Percentiles rank a stretch among this genome's conserved stretches.
Evolutionary conservation across 1,140 invertebrate genomes (phyloP).

Genomic region (Drosophila setifemur): DNA sequence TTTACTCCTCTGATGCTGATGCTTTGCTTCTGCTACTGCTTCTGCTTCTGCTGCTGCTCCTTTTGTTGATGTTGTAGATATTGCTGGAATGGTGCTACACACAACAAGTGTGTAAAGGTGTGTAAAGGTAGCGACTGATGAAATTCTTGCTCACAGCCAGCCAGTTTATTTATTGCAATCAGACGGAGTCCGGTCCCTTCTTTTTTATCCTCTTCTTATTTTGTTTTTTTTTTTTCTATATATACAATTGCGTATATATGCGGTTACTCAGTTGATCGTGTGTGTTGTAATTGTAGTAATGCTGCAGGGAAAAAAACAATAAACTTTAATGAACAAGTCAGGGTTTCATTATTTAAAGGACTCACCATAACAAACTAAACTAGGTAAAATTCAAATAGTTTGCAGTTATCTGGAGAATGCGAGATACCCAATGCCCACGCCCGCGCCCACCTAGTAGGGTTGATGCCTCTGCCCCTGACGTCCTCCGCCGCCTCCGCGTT

Average conservation of each 20-base stretch:
- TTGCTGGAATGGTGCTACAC: constrained; percentile 71
- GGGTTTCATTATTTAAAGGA: background rate
- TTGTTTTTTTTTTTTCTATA: constrained; percentile 32
- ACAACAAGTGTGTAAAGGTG: constrained; percentile 59
- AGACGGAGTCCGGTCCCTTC: constrained; percentile 27
- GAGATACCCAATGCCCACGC: constrained; percentile 33
- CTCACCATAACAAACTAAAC: constrained; percentile 82
- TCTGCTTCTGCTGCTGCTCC: constrained; percentile 20
- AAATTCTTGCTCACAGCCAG: constrained; percentile 26
- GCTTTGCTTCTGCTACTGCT: no score
- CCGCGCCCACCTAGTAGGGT: constrained; percentile 71
- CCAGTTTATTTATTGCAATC: constrained; percentile 52
- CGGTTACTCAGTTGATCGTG: constrained; percentile 16
- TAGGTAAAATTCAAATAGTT: constrained; percentile 81
- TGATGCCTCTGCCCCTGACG: constrained; percentile 83
- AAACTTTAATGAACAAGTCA: background rate
- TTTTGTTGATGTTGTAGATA: constrained; percentile 14
- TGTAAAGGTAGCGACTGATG: constrained; percentile 27
- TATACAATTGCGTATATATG: constrained; percentile 36
- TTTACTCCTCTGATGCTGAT: constrained; percentile 22
- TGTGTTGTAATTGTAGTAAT: constrained; percentile 52
- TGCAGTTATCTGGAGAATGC: constrained; percentile 69
- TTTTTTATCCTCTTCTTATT: no score
- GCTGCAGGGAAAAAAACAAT: constrained; percentile 13
- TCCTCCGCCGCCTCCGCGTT: constrained; percentile 73